A percentile compares a stretch with the other conserved stretches of the same genome.
These are phyloP conservation scores for Notechis scutatus DNA, from an alignment of 2,113 vertebrate species.

Conservation along the genomic window DNA sequence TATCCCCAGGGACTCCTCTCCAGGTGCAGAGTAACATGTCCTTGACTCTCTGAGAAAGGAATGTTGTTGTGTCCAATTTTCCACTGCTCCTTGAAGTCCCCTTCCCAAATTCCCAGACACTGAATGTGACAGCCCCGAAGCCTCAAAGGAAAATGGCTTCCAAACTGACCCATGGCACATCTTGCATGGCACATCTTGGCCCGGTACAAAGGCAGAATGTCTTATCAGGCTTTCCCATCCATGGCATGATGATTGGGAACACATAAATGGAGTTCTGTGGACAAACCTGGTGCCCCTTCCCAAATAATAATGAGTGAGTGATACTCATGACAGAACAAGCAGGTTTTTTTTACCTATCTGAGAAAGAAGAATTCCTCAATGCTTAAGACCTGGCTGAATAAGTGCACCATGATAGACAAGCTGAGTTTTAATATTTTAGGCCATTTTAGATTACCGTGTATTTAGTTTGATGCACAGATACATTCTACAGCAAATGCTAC, in stretches of 20 bases:
- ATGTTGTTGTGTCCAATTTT: too few species aligned
- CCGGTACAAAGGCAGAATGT: neutral
- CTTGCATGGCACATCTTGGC: neutral
- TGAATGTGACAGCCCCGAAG: too few species aligned
- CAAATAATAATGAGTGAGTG: neutral
- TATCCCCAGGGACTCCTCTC: too few species aligned
- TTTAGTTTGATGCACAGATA: neutral
- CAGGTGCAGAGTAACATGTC: too few species aligned
- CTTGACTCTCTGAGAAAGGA: too few species aligned
- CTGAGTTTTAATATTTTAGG: neutral
- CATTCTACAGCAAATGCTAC: neutral
- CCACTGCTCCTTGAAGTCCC: too few species aligned
- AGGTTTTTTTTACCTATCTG: neutral
- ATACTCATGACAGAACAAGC: neutral
- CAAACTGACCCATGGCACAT: neutral
- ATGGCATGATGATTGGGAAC: too few species aligned
- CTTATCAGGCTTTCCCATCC: neutral
- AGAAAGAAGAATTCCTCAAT: neutral
- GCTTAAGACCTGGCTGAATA: neutral
- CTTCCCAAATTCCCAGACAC: too few species aligned
- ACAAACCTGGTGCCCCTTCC: neutral
- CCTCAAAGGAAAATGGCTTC: too few species aligned
- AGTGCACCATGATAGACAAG: neutral
- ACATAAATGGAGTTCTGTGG: neutral
- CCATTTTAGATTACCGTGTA: neutral